Evolutionary conservation across 2,888 invertebrate genomes (phyloP).

Genomic region (Luffia ferchaultella): DNA sequence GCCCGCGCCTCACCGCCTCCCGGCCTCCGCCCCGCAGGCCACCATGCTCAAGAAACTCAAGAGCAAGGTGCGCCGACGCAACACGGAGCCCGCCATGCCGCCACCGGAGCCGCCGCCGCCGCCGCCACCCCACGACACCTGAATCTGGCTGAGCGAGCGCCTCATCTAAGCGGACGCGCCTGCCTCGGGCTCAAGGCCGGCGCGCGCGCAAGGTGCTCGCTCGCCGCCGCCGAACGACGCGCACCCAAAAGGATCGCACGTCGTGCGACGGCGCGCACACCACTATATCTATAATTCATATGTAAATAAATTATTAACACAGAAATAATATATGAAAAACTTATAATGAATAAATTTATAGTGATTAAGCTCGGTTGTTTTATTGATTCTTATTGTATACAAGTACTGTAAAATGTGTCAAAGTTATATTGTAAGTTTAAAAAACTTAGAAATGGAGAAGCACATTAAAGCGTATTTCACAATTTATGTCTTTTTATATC

Average conservation of each 20-base stretch:
- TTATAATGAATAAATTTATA: slow-evolving; percentile 22
- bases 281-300: slow-evolving; percentile 1
- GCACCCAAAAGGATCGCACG: neutral
- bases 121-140: slow-evolving; percentile 62
- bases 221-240: slow-evolving; percentile 12
- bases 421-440: neutral
- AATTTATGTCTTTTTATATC: neutral
- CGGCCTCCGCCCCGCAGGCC: slow-evolving; percentile 76
- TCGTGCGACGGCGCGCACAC: neutral
- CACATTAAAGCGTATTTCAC: neutral
- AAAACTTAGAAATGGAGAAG: neutral
- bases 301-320: slow-evolving; percentile 5
- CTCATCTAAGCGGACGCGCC: slow-evolving; percentile 65
- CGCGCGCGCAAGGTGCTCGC: slow-evolving; percentile 43
- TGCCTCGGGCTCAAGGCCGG: slow-evolving; percentile 55
- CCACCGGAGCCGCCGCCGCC: slow-evolving; percentile 44
- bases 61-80: slow-evolving; percentile 95
- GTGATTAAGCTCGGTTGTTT: neutral
- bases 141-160: slow-evolving; percentile 78
- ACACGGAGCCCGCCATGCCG: slow-evolving; percentile 85
- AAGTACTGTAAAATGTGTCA: neutral
- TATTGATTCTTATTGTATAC: neutral
- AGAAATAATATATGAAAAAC: slow-evolving; percentile 28
- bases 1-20: slow-evolving; percentile 20
- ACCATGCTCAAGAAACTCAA: slow-evolving; percentile 99